Conservation (phyloP, 2,113 vertebrate species). For the Phoenicopterus ruber region DNA sequence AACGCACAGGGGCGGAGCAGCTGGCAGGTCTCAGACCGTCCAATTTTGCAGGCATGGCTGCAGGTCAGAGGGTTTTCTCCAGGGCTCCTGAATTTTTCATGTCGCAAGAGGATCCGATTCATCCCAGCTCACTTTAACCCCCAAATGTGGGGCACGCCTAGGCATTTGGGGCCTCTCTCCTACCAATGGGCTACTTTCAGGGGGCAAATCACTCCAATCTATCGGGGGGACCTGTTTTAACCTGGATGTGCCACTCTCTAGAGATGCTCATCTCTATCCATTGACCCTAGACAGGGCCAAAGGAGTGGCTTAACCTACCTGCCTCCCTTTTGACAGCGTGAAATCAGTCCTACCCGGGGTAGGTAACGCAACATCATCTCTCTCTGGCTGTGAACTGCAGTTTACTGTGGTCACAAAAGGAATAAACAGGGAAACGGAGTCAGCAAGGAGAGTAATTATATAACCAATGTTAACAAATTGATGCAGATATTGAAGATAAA, state of each 20-base stretch:
- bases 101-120: not conserved
- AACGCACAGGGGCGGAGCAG: accelerated
- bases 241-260: not conserved
- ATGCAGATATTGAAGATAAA: not conserved
- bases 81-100: not conserved
- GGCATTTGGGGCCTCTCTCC: not conserved
- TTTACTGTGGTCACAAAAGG: not conserved
- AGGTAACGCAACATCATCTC: not conserved
- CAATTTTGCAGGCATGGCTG: not conserved
- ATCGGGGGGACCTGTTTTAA: not conserved
- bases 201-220: not conserved
- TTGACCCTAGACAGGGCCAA: not conserved
- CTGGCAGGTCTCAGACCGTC: not conserved
- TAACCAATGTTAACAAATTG: not conserved
- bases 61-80: not conserved
- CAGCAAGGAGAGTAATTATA: not conserved
- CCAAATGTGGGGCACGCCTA: not conserved
- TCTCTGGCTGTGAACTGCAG: not conserved
- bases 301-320: not conserved
- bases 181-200: not conserved
- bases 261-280: not conserved
- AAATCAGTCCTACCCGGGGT: not conserved
- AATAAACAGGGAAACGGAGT: not conserved
- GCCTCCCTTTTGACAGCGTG: not conserved
- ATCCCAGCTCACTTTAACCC: not conserved